Conservation (phyloP, 2,113 vertebrate species). For the Rallus limicola region DNA sequence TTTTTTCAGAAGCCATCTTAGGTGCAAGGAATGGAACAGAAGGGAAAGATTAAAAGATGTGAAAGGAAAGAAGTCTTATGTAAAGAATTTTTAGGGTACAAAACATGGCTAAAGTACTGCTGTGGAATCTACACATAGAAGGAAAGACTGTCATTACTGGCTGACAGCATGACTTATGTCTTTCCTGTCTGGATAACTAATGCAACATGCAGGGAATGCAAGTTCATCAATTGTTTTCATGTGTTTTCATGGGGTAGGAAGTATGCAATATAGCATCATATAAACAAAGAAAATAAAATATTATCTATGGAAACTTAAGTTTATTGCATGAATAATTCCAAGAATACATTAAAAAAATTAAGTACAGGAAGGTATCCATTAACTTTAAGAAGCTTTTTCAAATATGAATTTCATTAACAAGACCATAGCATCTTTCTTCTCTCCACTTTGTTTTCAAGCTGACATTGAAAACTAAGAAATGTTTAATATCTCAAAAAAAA, state of each 20-base stretch:
- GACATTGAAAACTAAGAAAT: neutral
- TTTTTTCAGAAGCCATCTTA: conserved; percentile 15
- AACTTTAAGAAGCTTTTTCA: neutral
- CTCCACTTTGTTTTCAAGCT: neutral
- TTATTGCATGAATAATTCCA: neutral
- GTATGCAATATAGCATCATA: neutral
- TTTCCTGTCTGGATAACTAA: conserved; percentile 13
- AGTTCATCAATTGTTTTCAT: conserved; percentile 1
- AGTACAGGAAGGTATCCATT: neutral
- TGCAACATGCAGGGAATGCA: neutral
- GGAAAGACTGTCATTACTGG: conserved; percentile 23
- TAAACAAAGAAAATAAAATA: neutral
- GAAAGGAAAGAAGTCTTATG: neutral
- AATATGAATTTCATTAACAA: neutral
- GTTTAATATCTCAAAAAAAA: neutral
- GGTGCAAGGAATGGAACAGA: neutral
- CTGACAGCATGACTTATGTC: conserved; percentile 16
- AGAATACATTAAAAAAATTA: neutral
- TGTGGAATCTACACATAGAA: conserved; percentile 12
- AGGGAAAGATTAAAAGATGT: neutral
- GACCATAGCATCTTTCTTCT: neutral
- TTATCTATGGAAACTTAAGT: neutral
- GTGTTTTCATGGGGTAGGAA: neutral
- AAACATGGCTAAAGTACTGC: conserved; percentile 1
- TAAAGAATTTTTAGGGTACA: conserved; percentile 10